Percentiles rank a stretch among this genome's conserved stretches.
Evolutionary conservation across 2,113 vertebrate genomes (phyloP).

Genomic region (Pampusana beccarii): DNA sequence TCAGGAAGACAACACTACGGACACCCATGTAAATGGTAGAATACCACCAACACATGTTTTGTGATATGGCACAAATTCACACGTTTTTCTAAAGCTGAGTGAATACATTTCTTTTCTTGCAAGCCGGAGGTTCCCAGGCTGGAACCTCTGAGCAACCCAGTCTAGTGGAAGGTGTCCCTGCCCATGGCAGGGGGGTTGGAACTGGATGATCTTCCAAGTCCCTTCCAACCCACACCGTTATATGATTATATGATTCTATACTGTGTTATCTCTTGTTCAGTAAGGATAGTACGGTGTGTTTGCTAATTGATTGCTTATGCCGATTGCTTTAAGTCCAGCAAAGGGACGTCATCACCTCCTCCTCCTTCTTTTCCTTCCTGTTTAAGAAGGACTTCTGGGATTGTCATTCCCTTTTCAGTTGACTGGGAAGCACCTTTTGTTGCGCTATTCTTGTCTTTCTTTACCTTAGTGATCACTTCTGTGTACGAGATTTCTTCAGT

Average conservation of each 20-base stretch:
- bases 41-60: neutral
- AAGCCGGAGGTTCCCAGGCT: too few species aligned
- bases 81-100: neutral
- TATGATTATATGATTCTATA: neutral
- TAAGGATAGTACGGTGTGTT: neutral
- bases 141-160: too few species aligned
- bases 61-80: neutral
- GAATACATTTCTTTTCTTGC: neutral
- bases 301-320: slow-evolving; percentile 61
- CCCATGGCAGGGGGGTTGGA: too few species aligned
- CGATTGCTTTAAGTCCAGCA: slow-evolving; percentile 88
- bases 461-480: slow-evolving; percentile 82
- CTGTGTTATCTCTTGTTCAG: neutral
- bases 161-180: too few species aligned
- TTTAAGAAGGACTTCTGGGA: slow-evolving; percentile 73
- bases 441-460: slow-evolving; percentile 78
- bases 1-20: neutral
- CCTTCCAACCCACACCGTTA: too few species aligned
- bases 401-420: slow-evolving; percentile 34
- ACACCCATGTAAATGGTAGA: neutral
- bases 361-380: slow-evolving; percentile 78
- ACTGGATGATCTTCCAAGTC: too few species aligned
- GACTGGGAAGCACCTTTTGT: slow-evolving; percentile 62
- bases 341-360: slow-evolving; percentile 68
- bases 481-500: slow-evolving; percentile 80